Base-by-base conservation (phyloP, 2,888 invertebrate genomes). In the Drosophila kanekoi region DNA sequence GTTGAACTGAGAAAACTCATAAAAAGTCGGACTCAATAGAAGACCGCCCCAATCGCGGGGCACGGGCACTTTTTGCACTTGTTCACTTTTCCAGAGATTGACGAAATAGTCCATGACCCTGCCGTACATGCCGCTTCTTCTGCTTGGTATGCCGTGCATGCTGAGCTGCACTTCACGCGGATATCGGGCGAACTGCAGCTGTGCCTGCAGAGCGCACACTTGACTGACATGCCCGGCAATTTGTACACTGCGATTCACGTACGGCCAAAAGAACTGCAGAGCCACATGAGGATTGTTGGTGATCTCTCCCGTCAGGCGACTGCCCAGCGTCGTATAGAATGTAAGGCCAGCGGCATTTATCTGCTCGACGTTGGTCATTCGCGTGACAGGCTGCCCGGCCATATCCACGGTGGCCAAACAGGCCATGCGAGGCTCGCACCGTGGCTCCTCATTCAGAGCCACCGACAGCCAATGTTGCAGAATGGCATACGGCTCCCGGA, bases 1-100 rank as follows among this genome's bases (percentile, higher is more conserved):
- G 14, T 49, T 48, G 13, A 48, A 28, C 28, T 63, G 63, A 3
- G 98, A 99, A 92, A 99, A 99, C 93, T 99, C 99, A 56, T 98
- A 94, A 13, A 93, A 92, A 57, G 93, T 93, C 10, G 99, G 99
- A 67, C 94, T 94, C 13, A 99, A 94, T 10, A 95, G 93, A 89
- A 95, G 99, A 33, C 99, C 99, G 78, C 98, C 98, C 97, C 98
- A 98, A 90, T 93, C 93, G 2, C 97, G 97, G 89, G 96, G 95
- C 3, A 96, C 95, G 11, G 70, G 56, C 1, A 60, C 6, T 3
- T 49, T 32, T n/a, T 32, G 11, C 6, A 0, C 14, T 97, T 93
- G 43, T 6, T 77, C 93, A 92, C 94, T 94, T 33, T 93, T 94
- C 74, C 67, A 13, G 2, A 59, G 18, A 11, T 32, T n/a, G 10